phyloP scores from a whole-genome alignment of 2,113 vertebrate genomes.

The Choloepus hoffmanni region DNA sequence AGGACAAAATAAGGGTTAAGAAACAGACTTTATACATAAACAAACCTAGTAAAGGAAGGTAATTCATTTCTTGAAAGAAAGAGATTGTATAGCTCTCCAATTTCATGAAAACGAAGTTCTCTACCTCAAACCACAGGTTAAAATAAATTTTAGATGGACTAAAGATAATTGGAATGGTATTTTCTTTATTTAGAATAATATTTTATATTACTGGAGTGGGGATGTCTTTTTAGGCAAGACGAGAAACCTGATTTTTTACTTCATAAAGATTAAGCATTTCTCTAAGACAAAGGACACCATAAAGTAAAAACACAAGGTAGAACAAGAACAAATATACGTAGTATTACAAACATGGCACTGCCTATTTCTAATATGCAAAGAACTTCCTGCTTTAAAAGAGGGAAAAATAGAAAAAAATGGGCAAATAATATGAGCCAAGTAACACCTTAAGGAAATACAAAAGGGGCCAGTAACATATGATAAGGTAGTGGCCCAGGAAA shows the following conservation, averaged over 20 bases:
- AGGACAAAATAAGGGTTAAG: neutral
- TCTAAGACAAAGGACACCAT: neutral
- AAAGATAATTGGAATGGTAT: neutral
- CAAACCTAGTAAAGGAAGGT: neutral
- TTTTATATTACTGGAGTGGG: neutral
- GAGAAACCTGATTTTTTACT: neutral
- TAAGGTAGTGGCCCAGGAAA: too few relatives aligned
- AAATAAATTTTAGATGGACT: neutral
- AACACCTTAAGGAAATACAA: too few relatives aligned
- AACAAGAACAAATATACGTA: neutral
- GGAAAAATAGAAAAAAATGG: neutral
- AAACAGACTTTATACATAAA: neutral
- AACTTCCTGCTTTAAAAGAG: neutral
- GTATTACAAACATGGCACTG: neutral
- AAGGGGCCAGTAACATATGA: too few relatives aligned
- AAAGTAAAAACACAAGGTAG: neutral
- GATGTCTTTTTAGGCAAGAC: neutral
- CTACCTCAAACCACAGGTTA: neutral
- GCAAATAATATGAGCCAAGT: too few relatives aligned
- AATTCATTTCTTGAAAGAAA: neutral
- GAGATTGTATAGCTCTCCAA: neutral
- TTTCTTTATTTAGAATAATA: neutral
- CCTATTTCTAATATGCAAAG: neutral
- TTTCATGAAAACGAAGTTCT: neutral
- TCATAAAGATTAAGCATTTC: neutral